These are phyloP conservation scores for Monodelphis domestica DNA, from an alignment of 2,797 vertebrate genomes.

Conservation along the genomic window DNA sequence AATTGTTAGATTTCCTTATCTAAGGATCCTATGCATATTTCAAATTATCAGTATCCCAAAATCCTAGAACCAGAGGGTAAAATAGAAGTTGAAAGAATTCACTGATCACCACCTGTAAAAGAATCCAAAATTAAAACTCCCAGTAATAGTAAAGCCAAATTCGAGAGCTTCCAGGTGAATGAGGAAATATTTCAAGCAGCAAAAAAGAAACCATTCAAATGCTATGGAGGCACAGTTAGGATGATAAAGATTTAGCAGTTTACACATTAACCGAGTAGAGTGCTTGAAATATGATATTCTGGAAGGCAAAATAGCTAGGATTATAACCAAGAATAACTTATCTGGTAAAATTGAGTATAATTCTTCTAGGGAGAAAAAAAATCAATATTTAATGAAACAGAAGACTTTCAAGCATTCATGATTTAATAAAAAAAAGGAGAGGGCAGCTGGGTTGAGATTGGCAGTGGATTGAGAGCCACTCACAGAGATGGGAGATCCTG, in stretches of 20 bases:
- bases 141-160: background rate
- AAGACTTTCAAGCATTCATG: background rate
- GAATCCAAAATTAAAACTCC: background rate
- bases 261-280: background rate
- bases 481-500: too few relatives aligned
- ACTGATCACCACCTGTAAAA: background rate
- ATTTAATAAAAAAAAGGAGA: too few relatives aligned
- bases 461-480: too few relatives aligned
- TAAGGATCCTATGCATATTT: too few relatives aligned
- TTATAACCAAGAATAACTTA: background rate
- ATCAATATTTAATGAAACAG: background rate
- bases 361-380: background rate
- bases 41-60: background rate
- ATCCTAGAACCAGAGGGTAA: background rate
- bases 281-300: background rate
- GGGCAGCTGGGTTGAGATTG: too few relatives aligned
- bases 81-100: background rate
- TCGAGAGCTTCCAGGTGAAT: background rate
- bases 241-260: background rate
- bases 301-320: background rate
- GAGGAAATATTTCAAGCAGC: background rate
- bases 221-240: background rate
- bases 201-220: background rate
- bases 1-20: background rate
- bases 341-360: background rate